Base-by-base conservation (phyloP, 2,797 vertebrate species). In the Telmatherina bonti region DNA sequence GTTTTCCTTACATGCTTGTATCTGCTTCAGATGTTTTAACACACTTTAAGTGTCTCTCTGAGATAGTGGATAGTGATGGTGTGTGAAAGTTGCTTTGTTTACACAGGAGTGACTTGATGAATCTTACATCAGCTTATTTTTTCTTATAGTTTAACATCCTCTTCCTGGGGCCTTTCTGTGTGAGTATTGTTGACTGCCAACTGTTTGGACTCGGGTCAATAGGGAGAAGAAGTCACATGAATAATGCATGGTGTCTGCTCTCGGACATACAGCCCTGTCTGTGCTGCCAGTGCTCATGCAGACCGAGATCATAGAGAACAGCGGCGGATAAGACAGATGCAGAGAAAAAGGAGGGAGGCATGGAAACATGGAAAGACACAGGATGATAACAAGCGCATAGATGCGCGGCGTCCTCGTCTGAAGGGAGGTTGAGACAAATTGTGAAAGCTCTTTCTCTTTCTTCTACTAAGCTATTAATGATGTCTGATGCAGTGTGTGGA, bases 221-320 rank as follows among this genome's bases (percentile, higher is more conserved):
- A 70, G 83, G 75, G 85, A 88, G 72, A 73, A 65, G 30, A 20
- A 74, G 58, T 70, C 2, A 1, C 72, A 91, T 93, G 90, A 90
- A 93, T 93, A 86, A 94, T 93, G 77, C 82, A 94, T 84, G 51
- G n/a, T 2, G 77, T 78, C 81, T 76, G 82, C 86, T 86, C 36
- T 56, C 77, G 79, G 82, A 78, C 85, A 90, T 82, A 88, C 91
- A 89, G 85, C 62, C 66, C 79, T 85, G 84, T 89, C 88, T 93
- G 89, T 90, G 85, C 85, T 83, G 81, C 85, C 76, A 80, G 84
- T 64, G 70, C 76, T 82, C 75, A 82, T 78, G 80, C 76, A 79
- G 54, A 16, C 47, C 22, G 71, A 78, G 79, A 89, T 86, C 72
- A 83, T 74, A 57, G 68, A 56, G 68, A 81, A 61, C 76, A 81